phyloP scores from a whole-genome alignment of 2,888 invertebrate genomes.

The Lochmaea crataegi region DNA sequence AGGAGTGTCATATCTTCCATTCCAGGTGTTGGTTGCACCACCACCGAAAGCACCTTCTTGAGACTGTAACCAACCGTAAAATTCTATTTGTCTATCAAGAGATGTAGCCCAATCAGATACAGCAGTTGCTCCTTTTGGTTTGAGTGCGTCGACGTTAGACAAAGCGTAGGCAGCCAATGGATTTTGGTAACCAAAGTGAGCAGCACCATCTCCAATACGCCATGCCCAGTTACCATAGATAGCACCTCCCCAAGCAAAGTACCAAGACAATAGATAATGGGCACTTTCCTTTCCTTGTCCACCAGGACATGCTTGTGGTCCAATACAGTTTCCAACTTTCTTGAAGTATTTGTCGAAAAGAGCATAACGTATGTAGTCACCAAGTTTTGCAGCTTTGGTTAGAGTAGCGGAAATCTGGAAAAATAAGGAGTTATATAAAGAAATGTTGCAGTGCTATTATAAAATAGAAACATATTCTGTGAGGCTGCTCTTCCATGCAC shows the following conservation, averaged over 20 bases:
- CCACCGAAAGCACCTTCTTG: constrained; percentile 51
- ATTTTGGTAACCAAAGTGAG: constrained; percentile 53
- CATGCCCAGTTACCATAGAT: constrained; percentile 50
- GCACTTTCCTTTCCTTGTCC: constrained; percentile 50
- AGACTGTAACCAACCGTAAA: constrained; percentile 49
- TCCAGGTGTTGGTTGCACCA: constrained; percentile 52
- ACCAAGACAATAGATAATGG: constrained; percentile 51
- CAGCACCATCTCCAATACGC: constrained; percentile 51
- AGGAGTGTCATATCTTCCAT: constrained; percentile 49
- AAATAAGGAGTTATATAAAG: not conserved
- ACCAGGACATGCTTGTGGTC: constrained; percentile 40
- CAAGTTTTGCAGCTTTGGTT: constrained; percentile 49
- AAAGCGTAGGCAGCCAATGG: constrained; percentile 50
- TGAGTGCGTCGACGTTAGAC: constrained; percentile 42
- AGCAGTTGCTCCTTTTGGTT: constrained; percentile 49
- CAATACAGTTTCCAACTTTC: constrained; percentile 50
- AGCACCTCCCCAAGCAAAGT: constrained; percentile 51
- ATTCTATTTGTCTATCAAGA: constrained; percentile 50
- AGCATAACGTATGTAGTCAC: constrained; percentile 50
- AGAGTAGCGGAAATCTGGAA: constrained; percentile 39
- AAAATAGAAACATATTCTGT: no score
- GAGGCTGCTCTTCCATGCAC: no score
- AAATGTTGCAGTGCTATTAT: no score
- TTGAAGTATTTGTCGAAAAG: constrained; percentile 53
- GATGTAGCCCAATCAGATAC: constrained; percentile 48